phyloP scores from a whole-genome alignment of 2,113 vertebrate genomes.

The Smithornis capensis region DNA sequence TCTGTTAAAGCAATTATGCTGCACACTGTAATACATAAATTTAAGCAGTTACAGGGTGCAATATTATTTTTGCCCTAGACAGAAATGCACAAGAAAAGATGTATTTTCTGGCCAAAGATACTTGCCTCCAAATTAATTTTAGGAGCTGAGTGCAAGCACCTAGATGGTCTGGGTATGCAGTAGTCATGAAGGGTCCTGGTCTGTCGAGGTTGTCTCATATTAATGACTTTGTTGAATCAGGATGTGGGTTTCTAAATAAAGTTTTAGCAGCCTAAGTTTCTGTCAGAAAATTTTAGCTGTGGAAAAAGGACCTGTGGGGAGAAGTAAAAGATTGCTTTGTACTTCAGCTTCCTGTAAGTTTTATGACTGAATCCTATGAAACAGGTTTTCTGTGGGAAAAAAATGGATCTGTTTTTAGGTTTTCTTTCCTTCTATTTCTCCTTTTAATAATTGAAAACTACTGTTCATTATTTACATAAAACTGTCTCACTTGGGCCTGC shows the following conservation, averaged over 20 bases:
- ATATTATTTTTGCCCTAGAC: background rate
- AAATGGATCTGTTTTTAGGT: constrained; percentile 37
- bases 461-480: constrained; percentile 80
- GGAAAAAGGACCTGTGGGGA: background rate
- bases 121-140: background rate
- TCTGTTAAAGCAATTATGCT: background rate
- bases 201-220: background rate
- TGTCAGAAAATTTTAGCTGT: background rate
- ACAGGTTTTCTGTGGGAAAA: constrained; percentile 60
- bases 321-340: constrained; percentile 39
- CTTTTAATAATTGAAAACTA: constrained; percentile 77
- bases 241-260: background rate
- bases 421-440: constrained; percentile 57
- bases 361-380: constrained; percentile 53
- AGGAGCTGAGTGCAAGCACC: background rate
- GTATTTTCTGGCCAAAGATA: background rate
- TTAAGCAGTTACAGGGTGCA: background rate
- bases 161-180: background rate
- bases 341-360: constrained; percentile 9
- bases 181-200: background rate
- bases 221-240: background rate
- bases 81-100: background rate
- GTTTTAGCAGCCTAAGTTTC: constrained; percentile 14
- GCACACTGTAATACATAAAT: background rate
- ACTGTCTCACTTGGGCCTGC: constrained; percentile 68